Evolutionary conservation across 2,113 vertebrate genomes (phyloP).

Genomic region (Prinia subflava): DNA sequence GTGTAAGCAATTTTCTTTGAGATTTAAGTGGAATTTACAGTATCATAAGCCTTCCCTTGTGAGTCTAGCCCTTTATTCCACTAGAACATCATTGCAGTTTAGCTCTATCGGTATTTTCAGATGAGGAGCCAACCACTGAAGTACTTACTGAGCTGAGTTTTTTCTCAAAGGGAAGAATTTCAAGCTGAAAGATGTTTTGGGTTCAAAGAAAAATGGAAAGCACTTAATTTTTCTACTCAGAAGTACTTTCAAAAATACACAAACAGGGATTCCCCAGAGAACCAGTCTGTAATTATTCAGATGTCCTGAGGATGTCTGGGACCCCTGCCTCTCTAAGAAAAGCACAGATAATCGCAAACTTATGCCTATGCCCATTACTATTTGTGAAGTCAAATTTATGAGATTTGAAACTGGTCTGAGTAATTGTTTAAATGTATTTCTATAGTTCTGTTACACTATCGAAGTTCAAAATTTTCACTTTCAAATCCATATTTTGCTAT

Average conservation of each 20-base stretch:
- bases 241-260: neutral
- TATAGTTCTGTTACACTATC: neutral
- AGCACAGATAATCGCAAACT: neutral
- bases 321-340: neutral
- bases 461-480: neutral
- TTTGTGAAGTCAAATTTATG: neutral
- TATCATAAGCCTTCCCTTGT: neutral
- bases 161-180: constrained; percentile 7
- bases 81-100: neutral
- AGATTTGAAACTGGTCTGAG: neutral
- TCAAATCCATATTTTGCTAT: neutral
- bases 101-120: neutral
- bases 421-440: neutral
- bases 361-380: neutral
- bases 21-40: neutral
- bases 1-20: neutral
- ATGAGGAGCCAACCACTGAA: neutral
- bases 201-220: neutral
- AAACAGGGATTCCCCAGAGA: neutral
- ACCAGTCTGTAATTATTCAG: neutral
- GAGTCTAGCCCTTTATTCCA: neutral
- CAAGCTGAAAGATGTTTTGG: neutral
- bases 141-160: neutral
- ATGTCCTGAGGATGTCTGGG: neutral
- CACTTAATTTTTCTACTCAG: neutral